Conservation (phyloP, 2,113 vertebrate species). For the Oceanodroma tethys region DNA sequence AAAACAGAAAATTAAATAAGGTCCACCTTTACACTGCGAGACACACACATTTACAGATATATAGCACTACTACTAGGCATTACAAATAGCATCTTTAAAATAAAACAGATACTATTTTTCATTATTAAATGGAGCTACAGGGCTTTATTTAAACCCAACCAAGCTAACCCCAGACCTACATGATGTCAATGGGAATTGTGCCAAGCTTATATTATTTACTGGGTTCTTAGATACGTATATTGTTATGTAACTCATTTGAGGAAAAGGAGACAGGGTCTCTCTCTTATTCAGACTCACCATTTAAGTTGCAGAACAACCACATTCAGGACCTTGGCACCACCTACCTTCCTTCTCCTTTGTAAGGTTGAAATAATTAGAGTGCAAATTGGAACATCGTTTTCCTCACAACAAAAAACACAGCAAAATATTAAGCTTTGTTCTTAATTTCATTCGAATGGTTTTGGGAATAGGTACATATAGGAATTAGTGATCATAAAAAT, state of each 20-base stretch:
- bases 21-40: not conserved
- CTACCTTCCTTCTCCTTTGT: not conserved
- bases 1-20: not conserved
- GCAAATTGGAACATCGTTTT: fast-evolving
- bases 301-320: not conserved
- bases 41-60: not conserved
- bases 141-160: not conserved
- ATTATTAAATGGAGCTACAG: not conserved
- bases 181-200: not conserved
- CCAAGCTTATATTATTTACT: not conserved
- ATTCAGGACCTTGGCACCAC: not conserved
- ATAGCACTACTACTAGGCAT: not conserved
- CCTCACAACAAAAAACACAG: not conserved
- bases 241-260: not conserved
- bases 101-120: not conserved
- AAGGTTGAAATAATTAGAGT: not conserved
- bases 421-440: not conserved
- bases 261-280: not conserved
- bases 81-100: not conserved
- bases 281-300: not conserved
- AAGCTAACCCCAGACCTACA: not conserved
- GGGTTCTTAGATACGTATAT: not conserved
- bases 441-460: not conserved
- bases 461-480: not conserved
- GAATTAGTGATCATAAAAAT: not conserved